phyloP scores from a whole-genome alignment of 2,797 vertebrate genomes.

The Microcaecilia unicolor region DNA sequence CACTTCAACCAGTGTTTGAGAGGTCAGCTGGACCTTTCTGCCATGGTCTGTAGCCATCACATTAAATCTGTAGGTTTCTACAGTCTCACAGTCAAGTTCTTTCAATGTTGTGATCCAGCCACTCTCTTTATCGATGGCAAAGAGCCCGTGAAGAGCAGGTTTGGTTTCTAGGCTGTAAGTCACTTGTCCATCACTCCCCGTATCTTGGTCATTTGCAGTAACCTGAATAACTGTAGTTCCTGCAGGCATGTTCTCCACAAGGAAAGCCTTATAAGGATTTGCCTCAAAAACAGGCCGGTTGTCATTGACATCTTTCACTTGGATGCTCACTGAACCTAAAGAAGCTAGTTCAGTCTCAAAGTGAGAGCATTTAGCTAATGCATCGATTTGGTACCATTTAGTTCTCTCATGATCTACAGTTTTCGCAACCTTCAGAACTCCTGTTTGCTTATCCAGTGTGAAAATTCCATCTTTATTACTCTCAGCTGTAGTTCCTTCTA shows the following conservation, averaged over 20 bases:
- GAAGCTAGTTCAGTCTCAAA: constrained; percentile 78
- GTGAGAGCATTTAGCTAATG: constrained; percentile 81
- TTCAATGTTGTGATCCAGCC: constrained; percentile 84
- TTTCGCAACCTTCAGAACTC: constrained; percentile 77
- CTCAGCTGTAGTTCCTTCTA: constrained; percentile 86
- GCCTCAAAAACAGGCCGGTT: constrained; percentile 90
- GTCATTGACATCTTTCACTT: constrained; percentile 92
- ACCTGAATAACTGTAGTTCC: constrained; percentile 93
- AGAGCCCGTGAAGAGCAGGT: constrained; percentile 55
- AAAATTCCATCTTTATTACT: constrained; percentile 88
- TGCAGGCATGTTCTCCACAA: constrained; percentile 88
- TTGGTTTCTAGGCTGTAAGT: constrained; percentile 75
- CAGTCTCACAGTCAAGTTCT: constrained; percentile 75
- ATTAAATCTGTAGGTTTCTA: constrained; percentile 66
- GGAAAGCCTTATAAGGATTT: constrained; percentile 80
- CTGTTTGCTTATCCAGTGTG: constrained; percentile 73
- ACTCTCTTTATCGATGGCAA: constrained; percentile 76
- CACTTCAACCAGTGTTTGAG: constrained; percentile 82
- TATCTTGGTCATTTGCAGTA: constrained; percentile 89
- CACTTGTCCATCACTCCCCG: constrained; percentile 78
- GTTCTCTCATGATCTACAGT: constrained; percentile 86
- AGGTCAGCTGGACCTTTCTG: constrained; percentile 72
- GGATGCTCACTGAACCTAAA: constrained; percentile 84
- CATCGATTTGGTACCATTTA: constrained; percentile 90
- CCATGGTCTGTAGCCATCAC: constrained; percentile 88